Percentiles rank a stretch among this genome's conserved stretches.
Evolutionary conservation across 35 echinoderm and acorn worm species (phyloP).

Genomic region (Holothuria glaberrima): DNA sequence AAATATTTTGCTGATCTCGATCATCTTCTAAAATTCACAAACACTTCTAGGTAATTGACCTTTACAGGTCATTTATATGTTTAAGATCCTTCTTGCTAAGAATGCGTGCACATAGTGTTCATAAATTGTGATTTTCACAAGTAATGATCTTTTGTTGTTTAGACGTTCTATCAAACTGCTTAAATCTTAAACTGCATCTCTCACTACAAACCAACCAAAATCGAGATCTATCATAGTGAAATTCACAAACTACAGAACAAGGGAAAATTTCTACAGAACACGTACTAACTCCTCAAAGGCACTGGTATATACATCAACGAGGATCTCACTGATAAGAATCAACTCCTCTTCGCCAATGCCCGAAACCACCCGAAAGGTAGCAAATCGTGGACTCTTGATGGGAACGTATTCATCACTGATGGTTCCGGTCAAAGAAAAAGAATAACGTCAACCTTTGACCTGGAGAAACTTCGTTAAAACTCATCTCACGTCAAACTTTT

Average conservation of each 20-base stretch:
- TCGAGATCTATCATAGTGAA: neutral
- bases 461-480: neutral
- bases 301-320: too few relatives aligned
- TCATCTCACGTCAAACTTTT: neutral
- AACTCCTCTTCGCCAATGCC: neutral
- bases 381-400: constrained; percentile 1
- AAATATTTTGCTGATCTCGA: too few relatives aligned
- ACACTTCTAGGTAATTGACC: too few relatives aligned
- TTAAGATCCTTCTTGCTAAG: too few relatives aligned
- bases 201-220: neutral
- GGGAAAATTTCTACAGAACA: neutral
- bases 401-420: neutral
- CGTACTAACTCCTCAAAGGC: neutral
- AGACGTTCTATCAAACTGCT: too few relatives aligned
- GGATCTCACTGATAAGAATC: neutral
- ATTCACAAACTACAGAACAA: neutral
- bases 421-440: neutral
- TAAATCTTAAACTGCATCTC: too few relatives aligned
- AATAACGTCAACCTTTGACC: neutral
- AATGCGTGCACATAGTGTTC: too few relatives aligned
- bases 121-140: too few relatives aligned
- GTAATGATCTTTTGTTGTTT: too few relatives aligned
- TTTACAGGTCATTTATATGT: too few relatives aligned
- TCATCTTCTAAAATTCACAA: too few relatives aligned
- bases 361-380: neutral